Evolutionary conservation across 2,113 vertebrate genomes (phyloP), one percentile per base, ranked within the genome.

Genomic region (Chamaetylas fuelleborni): DNA sequence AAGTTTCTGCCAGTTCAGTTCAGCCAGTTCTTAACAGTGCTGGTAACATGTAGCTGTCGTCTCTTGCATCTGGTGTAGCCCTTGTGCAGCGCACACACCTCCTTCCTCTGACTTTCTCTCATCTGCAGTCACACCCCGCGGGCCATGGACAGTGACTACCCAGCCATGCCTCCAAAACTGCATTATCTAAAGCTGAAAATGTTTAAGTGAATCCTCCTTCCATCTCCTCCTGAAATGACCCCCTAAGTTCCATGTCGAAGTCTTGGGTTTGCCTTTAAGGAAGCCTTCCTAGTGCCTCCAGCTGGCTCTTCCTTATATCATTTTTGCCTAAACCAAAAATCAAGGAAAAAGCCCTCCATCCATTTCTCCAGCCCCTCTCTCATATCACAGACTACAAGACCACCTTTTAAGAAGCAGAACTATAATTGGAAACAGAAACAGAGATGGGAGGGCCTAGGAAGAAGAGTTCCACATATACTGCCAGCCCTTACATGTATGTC

Each of bases 101-200:
- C n/a, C 19, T 54, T 70, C 51, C 36, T 79, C 60, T 14, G 20
- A 19, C 45, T 25, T 69, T 12, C 28, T 34, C n/a, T 34, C 15
- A 3, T 57, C 40, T 73, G 40, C 22, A 84, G 14, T 51, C 29
- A 34, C 28, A 69, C 26, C 33, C 20, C 11, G 73, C 0, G 0
- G 33, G 19, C 54, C 31, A 14, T 2, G 2, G 43, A 56, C 14
- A 77, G 4, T 1, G 3, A 77, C 64, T 38, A 60, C 9, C 5
- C 33, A 56, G 42, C 48, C 54, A 19, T 9, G 51, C n/a, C 54
- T 81, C 77, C 64, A 65, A 43, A 26, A 28, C 31, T 60, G 31
- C 60, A 12, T 64, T 67, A 69, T 11, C 12, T 3, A 22, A 53
- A 74, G 19, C 7, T 43, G 19, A 19, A 74, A 51, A 51, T 51